A percentile compares a stretch with the other conserved stretches of the same genome.
Evolutionary conservation across 1,140 invertebrate species (phyloP).

Genomic region (Hyphantria cunea): DNA sequence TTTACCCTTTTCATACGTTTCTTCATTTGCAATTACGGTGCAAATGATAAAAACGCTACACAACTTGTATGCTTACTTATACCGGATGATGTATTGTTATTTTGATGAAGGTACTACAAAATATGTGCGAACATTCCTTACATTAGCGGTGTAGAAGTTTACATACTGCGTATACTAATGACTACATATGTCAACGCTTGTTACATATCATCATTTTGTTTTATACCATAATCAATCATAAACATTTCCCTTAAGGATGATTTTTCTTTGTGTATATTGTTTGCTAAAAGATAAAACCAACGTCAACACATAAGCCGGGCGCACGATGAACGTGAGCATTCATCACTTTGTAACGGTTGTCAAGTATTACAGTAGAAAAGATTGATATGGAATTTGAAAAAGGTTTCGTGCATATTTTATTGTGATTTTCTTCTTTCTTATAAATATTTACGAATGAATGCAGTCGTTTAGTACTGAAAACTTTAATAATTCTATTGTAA

Average conservation of each 20-base stretch:
- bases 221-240: slow-evolving; percentile 7
- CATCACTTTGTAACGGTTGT: slow-evolving; percentile 34
- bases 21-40: no score
- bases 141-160: slow-evolving; percentile 25
- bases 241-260: neutral
- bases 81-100: slow-evolving; percentile 15
- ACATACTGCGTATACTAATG: slow-evolving; percentile 17
- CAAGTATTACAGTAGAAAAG: slow-evolving; percentile 31
- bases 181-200: slow-evolving; percentile 22
- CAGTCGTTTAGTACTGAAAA: slow-evolving; percentile 11
- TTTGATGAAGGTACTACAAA: slow-evolving; percentile 12
- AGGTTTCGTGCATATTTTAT: slow-evolving; percentile 26
- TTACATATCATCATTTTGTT: neutral
- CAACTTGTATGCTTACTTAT: neutral
- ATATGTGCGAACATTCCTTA: slow-evolving; percentile 1
- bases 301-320: slow-evolving; percentile 4
- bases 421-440: slow-evolving; percentile 24
- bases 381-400: slow-evolving; percentile 36
- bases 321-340: slow-evolving; percentile 16
- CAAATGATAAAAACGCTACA: no score
- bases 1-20: no score
- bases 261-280: neutral
- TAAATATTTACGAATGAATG: slow-evolving; percentile 20
- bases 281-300: slow-evolving; percentile 23
- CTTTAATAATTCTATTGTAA: neutral